These are phyloP conservation scores for Ictidomys tridecemlineatus DNA, from an alignment of 2,113 vertebrate species.

Conservation along the genomic window DNA sequence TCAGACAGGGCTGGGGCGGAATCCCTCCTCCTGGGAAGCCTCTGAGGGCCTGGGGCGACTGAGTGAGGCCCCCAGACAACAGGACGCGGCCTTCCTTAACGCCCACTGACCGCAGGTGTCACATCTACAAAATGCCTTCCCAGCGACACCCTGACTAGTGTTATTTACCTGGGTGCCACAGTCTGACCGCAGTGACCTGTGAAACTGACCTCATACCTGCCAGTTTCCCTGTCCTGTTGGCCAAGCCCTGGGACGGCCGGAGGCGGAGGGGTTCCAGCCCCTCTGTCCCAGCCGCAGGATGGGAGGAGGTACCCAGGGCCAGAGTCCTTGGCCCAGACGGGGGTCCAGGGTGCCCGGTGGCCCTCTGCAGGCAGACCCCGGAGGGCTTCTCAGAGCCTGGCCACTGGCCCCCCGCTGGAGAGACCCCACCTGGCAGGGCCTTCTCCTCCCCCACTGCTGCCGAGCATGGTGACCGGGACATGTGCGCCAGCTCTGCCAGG, in stretches of 20 bases:
- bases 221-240: background rate
- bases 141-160: too few relatives aligned
- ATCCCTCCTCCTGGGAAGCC: background rate
- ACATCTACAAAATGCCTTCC: too few relatives aligned
- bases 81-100: background rate
- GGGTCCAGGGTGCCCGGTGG: background rate
- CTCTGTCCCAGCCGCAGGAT: background rate
- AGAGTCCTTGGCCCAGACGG: background rate
- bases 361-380: background rate
- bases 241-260: background rate
- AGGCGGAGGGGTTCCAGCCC: too few relatives aligned
- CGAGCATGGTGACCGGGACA: too few relatives aligned
- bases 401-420: background rate
- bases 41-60: background rate
- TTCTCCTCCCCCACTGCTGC: background rate
- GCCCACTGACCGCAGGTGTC: background rate
- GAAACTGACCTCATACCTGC: too few relatives aligned
- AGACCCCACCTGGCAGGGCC: fast-evolving
- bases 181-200: background rate
- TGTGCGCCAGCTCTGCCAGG: too few relatives aligned
- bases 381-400: background rate
- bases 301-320: too few relatives aligned
- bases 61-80: background rate
- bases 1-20: background rate
- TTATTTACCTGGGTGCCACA: background rate